These are phyloP conservation scores for Lophotriccus pileatus DNA, from an alignment of 2,797 vertebrate genomes.

Conservation along the genomic window DNA sequence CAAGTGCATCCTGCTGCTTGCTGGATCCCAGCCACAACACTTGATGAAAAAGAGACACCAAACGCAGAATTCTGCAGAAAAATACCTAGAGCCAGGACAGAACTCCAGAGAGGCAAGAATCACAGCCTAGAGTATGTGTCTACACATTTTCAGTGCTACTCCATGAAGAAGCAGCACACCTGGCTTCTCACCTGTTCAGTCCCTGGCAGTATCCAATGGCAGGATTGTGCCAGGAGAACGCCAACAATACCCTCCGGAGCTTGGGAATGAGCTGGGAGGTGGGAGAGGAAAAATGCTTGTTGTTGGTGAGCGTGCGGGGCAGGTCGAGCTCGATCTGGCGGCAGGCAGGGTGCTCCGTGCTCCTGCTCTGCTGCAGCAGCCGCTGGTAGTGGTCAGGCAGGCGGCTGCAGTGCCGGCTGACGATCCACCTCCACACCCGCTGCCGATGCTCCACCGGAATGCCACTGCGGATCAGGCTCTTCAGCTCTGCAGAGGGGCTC, in stretches of 20 bases:
- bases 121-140: background rate
- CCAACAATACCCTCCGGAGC: conserved; percentile 87
- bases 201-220: conserved; percentile 92
- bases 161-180: background rate
- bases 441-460: conserved; percentile 84
- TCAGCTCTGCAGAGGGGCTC: conserved; percentile 77
- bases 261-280: conserved; percentile 83
- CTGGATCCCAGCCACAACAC: background rate
- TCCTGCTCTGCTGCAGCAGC: conserved; percentile 79
- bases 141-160: background rate
- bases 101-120: background rate
- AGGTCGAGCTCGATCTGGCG: conserved; percentile 96
- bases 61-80: background rate
- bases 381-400: conserved; percentile 78
- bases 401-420: conserved; percentile 66
- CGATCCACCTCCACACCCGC: conserved; percentile 86
- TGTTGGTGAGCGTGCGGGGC: conserved; percentile 89
- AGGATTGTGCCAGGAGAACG: conserved; percentile 94
- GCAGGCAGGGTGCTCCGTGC: conserved; percentile 79
- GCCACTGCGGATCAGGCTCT: conserved; percentile 84
- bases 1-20: background rate
- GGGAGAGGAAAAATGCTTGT: conserved; percentile 87
- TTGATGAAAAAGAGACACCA: background rate
- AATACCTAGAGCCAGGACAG: background rate
- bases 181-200: conserved; percentile 84